phyloP scores from a whole-genome alignment of 2,888 invertebrate species.

The Stenurella melanura region DNA sequence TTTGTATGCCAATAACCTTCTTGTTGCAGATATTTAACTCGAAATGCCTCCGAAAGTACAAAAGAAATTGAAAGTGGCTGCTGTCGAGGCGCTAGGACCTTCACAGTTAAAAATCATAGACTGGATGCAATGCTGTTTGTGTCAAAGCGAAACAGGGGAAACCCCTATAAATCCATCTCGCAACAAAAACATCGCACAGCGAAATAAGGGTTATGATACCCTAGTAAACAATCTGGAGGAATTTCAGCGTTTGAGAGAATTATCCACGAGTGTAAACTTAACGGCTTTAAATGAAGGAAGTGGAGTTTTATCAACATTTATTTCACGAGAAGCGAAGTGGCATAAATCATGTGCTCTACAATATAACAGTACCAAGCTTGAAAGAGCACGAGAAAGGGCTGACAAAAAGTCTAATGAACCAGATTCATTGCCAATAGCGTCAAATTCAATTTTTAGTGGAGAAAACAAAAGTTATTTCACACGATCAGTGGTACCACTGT shows the following conservation, averaged over 20 bases:
- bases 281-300: neutral
- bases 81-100: neutral
- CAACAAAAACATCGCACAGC: neutral
- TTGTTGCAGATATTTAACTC: constrained; percentile 2
- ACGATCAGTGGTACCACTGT: too few species aligned
- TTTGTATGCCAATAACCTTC: neutral
- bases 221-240: neutral
- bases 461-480: too few species aligned
- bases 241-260: constrained; percentile 7
- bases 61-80: neutral
- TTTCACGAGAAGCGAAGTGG: neutral
- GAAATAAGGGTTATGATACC: neutral
- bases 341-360: too few species aligned
- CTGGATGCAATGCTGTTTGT: neutral
- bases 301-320: neutral
- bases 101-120: neutral
- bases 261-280: too few species aligned
- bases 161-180: neutral
- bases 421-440: too few species aligned
- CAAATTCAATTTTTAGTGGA: too few species aligned
- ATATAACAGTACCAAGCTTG: too few species aligned
- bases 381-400: too few species aligned
- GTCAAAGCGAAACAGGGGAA: neutral
- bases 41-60: neutral
- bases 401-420: too few species aligned